Evolutionary conservation across 1,140 invertebrate genomes (phyloP).

Genomic region (Branchinecta lindahli): DNA sequence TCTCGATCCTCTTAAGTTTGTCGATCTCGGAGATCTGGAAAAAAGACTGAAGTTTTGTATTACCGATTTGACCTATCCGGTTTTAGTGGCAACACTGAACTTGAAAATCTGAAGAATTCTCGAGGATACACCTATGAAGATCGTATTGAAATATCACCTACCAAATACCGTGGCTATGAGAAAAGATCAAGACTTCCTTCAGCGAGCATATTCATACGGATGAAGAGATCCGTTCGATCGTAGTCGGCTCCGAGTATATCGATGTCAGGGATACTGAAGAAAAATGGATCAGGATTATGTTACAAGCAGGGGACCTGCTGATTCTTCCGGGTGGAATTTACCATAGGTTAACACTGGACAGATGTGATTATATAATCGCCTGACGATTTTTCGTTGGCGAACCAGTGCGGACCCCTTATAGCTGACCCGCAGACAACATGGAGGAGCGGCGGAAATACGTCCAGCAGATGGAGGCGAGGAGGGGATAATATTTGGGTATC

Average conservation of each 20-base stretch:
- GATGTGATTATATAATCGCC: conserved; percentile 70
- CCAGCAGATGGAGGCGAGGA: neutral
- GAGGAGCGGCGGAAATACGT: conserved; percentile 54
- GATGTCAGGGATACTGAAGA: conserved; percentile 81
- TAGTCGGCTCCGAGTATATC: conserved; percentile 85
- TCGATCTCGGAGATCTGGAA: conserved; percentile 48
- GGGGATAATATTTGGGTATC: neutral
- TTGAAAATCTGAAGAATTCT: conserved; percentile 48
- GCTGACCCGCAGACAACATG: conserved; percentile 76
- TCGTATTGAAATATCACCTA: conserved; percentile 61
- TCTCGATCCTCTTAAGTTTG: conserved; percentile 46
- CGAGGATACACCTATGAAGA: conserved; percentile 80
- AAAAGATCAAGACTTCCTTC: conserved; percentile 77
- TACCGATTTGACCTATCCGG: conserved; percentile 19
- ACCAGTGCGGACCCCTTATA: conserved; percentile 78
- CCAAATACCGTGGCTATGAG: conserved; percentile 72
- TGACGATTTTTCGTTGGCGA: conserved; percentile 79
- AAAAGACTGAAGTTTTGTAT: conserved; percentile 24
- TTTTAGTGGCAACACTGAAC: neutral
- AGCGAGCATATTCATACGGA: conserved; percentile 91
- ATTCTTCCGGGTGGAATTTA: conserved; percentile 93
- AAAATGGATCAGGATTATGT: conserved; percentile 80
- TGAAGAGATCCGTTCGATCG: conserved; percentile 82
- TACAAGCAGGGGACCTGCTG: conserved; percentile 69
- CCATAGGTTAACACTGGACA: conserved; percentile 89